Percentiles rank a stretch among this genome's conserved stretches.
These are phyloP conservation scores for Coelinius sp. DNA, from an alignment of 2,888 invertebrate species.

Conservation along the genomic window DNA sequence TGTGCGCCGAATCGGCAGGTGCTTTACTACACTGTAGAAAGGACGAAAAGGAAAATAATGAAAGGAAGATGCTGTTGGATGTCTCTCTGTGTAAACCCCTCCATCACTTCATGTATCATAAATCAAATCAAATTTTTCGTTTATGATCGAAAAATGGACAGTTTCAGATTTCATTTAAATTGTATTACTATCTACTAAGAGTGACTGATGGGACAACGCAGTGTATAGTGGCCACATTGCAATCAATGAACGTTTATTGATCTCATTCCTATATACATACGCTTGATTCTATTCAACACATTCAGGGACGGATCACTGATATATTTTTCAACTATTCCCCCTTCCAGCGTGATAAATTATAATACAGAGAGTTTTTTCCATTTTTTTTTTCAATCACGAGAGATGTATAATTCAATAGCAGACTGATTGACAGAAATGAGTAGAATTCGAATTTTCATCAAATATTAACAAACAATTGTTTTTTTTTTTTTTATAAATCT, in stretches of 20 bases:
- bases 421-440: too few relatives aligned
- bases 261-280: conserved; percentile 57
- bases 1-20: conserved; percentile 14
- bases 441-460: too few relatives aligned
- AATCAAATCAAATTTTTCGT: not conserved
- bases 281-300: conserved; percentile 52
- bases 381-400: too few relatives aligned
- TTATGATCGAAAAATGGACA: not conserved
- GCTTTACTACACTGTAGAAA: not conserved
- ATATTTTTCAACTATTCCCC: not conserved
- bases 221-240: conserved; percentile 31
- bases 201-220: conserved; percentile 4
- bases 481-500: too few relatives aligned
- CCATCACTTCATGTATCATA: not conserved
- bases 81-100: not conserved
- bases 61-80: not conserved
- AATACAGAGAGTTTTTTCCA: too few relatives aligned
- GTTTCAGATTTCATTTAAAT: not conserved
- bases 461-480: too few relatives aligned
- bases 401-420: too few relatives aligned
- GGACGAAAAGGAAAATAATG: not conserved
- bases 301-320: conserved; percentile 54
- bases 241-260: conserved; percentile 63
- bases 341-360: not conserved
- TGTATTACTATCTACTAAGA: not conserved